Evolutionary conservation across 2,113 vertebrate species (phyloP), one percentile per base, ranked within the genome.

Genomic region (Chionis minor): DNA sequence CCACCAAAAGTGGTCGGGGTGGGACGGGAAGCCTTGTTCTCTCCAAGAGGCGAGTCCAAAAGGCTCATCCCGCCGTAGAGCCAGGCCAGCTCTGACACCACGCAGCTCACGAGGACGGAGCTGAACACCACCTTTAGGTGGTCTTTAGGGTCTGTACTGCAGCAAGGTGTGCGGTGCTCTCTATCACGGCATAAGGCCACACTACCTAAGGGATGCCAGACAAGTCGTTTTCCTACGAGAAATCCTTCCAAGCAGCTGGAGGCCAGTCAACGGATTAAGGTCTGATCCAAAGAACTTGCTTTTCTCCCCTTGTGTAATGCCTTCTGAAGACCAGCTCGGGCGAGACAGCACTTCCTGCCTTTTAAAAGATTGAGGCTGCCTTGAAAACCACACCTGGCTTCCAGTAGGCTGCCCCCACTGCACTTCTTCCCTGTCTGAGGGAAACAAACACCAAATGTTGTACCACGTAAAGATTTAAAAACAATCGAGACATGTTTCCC

Each of bases 161-260:
- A 44, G 51, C 1, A 8, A 66, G n/a, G 42, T 32, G 42, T 52
- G 54, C 2, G 3, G 35, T 24, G 52, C 45, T 45, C 33, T 15
- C 28, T 17, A 12, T 7, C 8, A 33, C 0, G 11, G 52, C 30
- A 27, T 1, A 3, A 32, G 47, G n/a, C 4, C 42, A 23, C 47
- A 24, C 30, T 85, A 81, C 62, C 35, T 49, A 35, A 67, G 58
- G 47, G 3, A 17, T 15, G 38, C 24, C 10, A 30, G 47, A 38
- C n/a, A 44, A 35, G 47, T 38, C 26, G 47, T 40, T 47, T 42
- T 54, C 49, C 79, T 65, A 4, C 0, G 0, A 47, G 44, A 42
- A 45, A 61, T 20, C 33, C 51, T 66, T 55, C 79, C 12, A 20
- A 87, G 80, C n/a, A 83, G 55, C 30, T 62, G 62, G 15, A 88